Conservation (phyloP, 2,797 vertebrate genomes). For the Gobio occitaniae region DNA sequence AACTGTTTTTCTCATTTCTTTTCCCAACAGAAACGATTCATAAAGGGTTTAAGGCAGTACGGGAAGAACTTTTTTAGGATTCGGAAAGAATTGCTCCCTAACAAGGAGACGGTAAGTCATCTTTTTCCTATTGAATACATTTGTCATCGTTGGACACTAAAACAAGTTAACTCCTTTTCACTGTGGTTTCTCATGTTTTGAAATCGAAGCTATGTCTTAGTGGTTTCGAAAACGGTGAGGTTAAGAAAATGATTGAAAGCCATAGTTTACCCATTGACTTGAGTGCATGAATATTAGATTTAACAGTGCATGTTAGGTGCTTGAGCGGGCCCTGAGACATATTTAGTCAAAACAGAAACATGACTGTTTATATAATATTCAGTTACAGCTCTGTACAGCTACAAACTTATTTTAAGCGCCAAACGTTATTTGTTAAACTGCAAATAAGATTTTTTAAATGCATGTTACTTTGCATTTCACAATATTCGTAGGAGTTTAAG, state of each 20-base stretch:
- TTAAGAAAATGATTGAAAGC: slow-evolving; percentile 37
- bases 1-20: slow-evolving; percentile 16
- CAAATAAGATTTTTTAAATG: background rate
- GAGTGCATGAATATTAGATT: slow-evolving; percentile 60
- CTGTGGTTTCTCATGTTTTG: slow-evolving; percentile 14
- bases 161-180: slow-evolving; percentile 31
- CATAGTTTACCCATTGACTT: slow-evolving; percentile 50
- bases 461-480: background rate
- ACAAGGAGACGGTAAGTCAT: slow-evolving; percentile 96
- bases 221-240: slow-evolving; percentile 18
- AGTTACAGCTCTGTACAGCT: slow-evolving; percentile 5
- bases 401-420: background rate
- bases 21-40: slow-evolving; percentile 92
- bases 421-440: background rate
- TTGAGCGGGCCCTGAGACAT: slow-evolving; percentile 51
- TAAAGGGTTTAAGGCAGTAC: slow-evolving; percentile 97
- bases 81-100: slow-evolving; percentile 97
- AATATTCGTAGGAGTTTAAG: background rate
- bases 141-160: background rate
- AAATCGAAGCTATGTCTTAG: slow-evolving; percentile 4
- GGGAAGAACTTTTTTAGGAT: slow-evolving; percentile 99
- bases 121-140: slow-evolving; percentile 36
- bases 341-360: slow-evolving; percentile 56
- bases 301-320: slow-evolving; percentile 54
- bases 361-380: slow-evolving; percentile 51